A percentile compares a stretch with the other conserved stretches of the same genome.
phyloP scores from a whole-genome alignment of 2,113 vertebrate genomes.

The Ginglymostoma cirratum region DNA sequence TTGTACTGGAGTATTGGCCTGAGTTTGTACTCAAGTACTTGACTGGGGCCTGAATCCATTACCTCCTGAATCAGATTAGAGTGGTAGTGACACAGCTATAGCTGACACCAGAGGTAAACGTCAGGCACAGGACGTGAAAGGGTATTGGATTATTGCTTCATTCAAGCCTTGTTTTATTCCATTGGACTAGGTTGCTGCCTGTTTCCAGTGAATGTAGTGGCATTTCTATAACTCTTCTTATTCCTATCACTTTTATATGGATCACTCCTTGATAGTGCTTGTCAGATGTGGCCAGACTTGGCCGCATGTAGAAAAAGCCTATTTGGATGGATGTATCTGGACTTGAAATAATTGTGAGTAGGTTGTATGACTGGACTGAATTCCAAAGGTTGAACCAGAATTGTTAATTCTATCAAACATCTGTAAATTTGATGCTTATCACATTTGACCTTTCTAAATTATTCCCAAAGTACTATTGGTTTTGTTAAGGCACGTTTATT shows the following conservation, averaged over 20 bases:
- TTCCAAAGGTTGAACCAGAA: background rate
- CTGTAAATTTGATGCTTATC: background rate
- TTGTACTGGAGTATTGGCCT: too few species aligned
- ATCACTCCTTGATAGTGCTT: background rate
- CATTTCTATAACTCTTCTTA: background rate
- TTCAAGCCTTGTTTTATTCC: background rate
- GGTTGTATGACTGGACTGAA: background rate
- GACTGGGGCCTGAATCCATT: too few species aligned
- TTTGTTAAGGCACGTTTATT: background rate
- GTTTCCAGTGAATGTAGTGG: background rate
- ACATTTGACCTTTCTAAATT: background rate
- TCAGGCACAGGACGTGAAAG: background rate
- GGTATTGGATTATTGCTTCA: background rate
- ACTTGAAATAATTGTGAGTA: background rate
- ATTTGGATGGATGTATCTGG: background rate
- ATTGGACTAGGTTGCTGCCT: background rate
- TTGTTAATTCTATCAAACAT: background rate
- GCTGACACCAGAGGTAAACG: too few species aligned
- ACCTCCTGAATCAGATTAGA: too few species aligned
- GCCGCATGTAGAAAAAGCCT: background rate
- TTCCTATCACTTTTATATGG: background rate
- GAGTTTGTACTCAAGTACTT: too few species aligned
- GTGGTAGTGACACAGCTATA: too few species aligned
- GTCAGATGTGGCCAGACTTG: background rate
- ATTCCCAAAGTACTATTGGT: background rate